Percentiles rank a stretch among this genome's conserved stretches.
Conservation (phyloP, 2,113 vertebrate genomes). For the Dolichallabes microphthalmus region DNA sequence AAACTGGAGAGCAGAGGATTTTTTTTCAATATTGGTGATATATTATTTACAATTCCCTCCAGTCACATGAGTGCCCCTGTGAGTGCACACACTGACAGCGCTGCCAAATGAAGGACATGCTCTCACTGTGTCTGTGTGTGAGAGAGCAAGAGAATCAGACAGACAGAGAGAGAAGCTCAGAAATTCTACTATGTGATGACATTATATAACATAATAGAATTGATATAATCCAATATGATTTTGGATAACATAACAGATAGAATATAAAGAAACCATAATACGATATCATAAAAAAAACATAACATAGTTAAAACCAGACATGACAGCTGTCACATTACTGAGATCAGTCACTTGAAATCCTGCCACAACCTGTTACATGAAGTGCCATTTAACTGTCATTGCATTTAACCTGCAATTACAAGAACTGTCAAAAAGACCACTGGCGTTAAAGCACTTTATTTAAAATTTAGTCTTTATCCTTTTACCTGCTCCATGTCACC, state of each 20-base stretch:
- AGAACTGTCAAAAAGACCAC: not conserved
- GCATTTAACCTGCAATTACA: not conserved
- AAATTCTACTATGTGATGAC: not conserved
- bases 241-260: not conserved
- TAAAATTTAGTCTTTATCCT: not conserved
- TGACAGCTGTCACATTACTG: not conserved
- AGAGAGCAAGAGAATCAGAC: not conserved
- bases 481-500: not conserved
- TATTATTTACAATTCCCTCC: slow-evolving; percentile 26
- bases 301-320: not conserved
- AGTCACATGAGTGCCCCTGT: slow-evolving; percentile 5
- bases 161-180: slow-evolving; percentile 2
- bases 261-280: not conserved
- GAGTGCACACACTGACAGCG: not conserved
- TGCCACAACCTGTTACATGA: not conserved
- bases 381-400: slow-evolving; percentile 13
- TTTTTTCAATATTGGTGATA: not conserved
- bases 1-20: not conserved
- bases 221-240: not conserved
- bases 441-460: not conserved
- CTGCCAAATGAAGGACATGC: slow-evolving; percentile 1
- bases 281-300: not conserved
- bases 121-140: not conserved
- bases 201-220: not conserved
- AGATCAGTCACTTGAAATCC: not conserved